Evolutionary conservation across 2,888 invertebrate genomes (phyloP), one percentile per base, ranked within the genome.

Genomic region (Minunthozetes semirufus): DNA sequence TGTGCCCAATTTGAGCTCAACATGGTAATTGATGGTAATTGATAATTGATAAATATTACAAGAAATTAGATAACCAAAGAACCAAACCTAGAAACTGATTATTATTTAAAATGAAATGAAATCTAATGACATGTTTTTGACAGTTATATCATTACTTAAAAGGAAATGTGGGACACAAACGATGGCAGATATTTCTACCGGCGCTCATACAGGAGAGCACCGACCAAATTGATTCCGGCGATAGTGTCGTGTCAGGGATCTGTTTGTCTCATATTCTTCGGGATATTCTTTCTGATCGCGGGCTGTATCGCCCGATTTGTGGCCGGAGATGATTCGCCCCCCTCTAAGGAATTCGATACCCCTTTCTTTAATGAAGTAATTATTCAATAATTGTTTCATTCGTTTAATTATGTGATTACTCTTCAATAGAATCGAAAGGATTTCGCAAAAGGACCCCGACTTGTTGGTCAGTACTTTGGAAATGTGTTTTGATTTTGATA

Each of bases 201-300:
- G 5, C 66, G 38, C 9, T 66, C 72, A 22, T 72, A 50, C 27
- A n/a, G 72, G 9, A 72, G 17, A 1, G 72, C 72, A 29, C 50
- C 48, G 27, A 2, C 50, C 15, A 48, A 53, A 19, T n/a, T 72
- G 72, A 25, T 72, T 27, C 72, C 72, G n/a, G 13, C 72, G 1
- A 72, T 72, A 38, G n/a, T 72, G 22, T 48, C 50, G 29, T 72
- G 72, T 22, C 72, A 72, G 29, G 9, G 27, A 25, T 72, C 72
- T 1, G 22, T 42, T 19, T 48, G 46, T 48, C 42, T 72, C n/a
- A 9, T 72, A 48, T 50, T 72, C 42, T 72, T 72, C 46, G 50
- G 72, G 5, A 17, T 72, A 19, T 72, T 72, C 22, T 29, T 48
- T 8, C 15, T 72, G n/a, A 72, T 72, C 3, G 48, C 72, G 8